Evolutionary conservation across 2,888 invertebrate genomes (phyloP).

Genomic region (Phaedon cochleariae): DNA sequence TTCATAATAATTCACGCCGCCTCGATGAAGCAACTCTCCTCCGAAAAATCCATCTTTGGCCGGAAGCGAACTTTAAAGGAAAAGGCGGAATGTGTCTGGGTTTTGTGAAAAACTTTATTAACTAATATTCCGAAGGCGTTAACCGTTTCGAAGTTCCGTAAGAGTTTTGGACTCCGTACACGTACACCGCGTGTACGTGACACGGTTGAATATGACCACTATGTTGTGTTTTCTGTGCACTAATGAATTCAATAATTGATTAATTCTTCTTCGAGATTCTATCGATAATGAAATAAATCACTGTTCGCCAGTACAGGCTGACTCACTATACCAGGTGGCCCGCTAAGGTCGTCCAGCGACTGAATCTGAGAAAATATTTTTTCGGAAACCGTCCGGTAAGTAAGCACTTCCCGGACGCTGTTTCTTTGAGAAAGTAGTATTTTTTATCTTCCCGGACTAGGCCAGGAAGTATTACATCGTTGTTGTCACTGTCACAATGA

Average conservation of each 20-base stretch:
- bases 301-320: background rate
- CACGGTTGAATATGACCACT: slow-evolving; percentile 9
- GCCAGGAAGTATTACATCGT: too few relatives aligned
- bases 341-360: too few relatives aligned
- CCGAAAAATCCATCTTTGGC: background rate
- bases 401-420: too few relatives aligned
- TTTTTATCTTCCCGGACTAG: too few relatives aligned
- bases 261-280: background rate
- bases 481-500: too few relatives aligned
- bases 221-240: background rate
- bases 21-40: background rate
- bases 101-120: background rate
- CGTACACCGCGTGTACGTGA: slow-evolving; percentile 10
- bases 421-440: too few relatives aligned
- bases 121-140: slow-evolving; percentile 4
- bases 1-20: background rate
- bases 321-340: too few relatives aligned
- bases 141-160: slow-evolving; percentile 4
- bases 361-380: too few relatives aligned
- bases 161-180: slow-evolving; percentile 12
- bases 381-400: too few relatives aligned
- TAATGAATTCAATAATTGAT: background rate
- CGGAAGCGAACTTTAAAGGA: background rate
- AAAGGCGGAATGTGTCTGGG: too few relatives aligned
- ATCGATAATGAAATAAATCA: background rate